Evolutionary conservation across 2,797 vertebrate genomes (phyloP), one percentile per base, ranked within the genome.

Genomic region (Hemibagrus guttatus): DNA sequence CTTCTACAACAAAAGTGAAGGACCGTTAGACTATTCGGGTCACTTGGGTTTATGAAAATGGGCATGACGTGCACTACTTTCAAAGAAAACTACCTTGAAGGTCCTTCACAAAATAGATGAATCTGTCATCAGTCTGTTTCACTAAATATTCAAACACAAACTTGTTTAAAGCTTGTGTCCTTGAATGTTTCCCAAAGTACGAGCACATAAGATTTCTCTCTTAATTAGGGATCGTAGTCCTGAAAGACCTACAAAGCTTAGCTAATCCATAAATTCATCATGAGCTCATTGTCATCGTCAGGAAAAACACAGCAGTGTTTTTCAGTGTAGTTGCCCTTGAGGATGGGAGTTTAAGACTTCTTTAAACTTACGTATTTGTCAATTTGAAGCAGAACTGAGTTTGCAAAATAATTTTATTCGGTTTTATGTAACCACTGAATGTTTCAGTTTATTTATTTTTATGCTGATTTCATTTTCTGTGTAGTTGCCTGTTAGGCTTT

Each of bases 211-310:
- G 1, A 16, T 39, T 80, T 61, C 12, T 42, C 21, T 61, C 21
- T 59, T 23, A 59, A 26, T 59, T 59, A 35, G 28, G 23, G 13
- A 4, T 63, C 14, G 1, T 81, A 63, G 59, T 61, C 13, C 35
- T 81, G 79, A 35, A 63, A 13, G 58, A 61, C 12, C 6, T 79
- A 35, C 52, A 14, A 17, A 21, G 8, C 23, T 26, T 28, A 69
- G 49, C 68, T 79, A 46, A 79, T 80, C 52, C 21, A 42, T 81
- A 46, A 69, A 85, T 64, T 69, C 52, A 21, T 58, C 21, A 52
- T 68, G 35, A 80, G 31, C 14, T 85, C 52, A 52, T 58, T 28
- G 63, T 46, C 23, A 46, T 75, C 5, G 9, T 85, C 42, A 78
- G 21, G 39, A 85, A 76, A 64, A 49, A 54, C 42, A 54, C 21